Evolutionary conservation across 2,888 invertebrate species (phyloP).

Genomic region (Tribolium freemani): DNA sequence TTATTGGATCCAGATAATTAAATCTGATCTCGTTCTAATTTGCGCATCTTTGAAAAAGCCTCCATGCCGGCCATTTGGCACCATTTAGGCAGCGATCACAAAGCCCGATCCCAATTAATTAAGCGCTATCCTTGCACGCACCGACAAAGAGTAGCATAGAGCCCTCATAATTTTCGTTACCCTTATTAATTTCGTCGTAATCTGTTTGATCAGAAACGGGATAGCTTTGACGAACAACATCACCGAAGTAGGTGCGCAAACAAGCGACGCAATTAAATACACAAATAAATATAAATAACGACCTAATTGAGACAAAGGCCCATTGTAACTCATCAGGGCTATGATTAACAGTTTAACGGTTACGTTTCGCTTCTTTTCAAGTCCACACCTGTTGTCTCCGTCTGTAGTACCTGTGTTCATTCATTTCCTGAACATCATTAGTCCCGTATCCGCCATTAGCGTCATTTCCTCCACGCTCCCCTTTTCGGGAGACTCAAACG

Average conservation of each 20-base stretch:
- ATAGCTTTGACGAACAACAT: constrained; percentile 42
- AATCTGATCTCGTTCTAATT: no score
- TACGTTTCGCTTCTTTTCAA: constrained; percentile 24
- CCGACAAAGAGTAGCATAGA: constrained; percentile 18
- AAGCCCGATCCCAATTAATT: constrained; percentile 28
- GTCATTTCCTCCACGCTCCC: constrained; percentile 38
- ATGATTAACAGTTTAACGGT: constrained; percentile 45
- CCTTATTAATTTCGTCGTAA: constrained; percentile 35
- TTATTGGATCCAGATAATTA: no score
- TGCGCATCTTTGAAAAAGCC: no score
- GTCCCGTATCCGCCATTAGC: constrained; percentile 50
- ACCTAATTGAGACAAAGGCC: constrained; percentile 47
- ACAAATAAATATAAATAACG: constrained; percentile 43
- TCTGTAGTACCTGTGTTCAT: constrained; percentile 46
- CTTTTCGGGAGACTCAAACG: background rate
- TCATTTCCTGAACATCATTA: constrained; percentile 52
- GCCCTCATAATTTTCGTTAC: constrained; percentile 39
- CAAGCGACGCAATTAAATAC: constrained; percentile 43
- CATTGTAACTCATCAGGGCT: constrained; percentile 43
- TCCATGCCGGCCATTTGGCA: constrained; percentile 10
- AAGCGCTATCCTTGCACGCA: constrained; percentile 17
- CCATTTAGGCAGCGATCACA: constrained; percentile 26
- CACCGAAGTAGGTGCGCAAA: constrained; percentile 34
- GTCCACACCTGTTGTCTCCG: constrained; percentile 48
- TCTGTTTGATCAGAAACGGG: constrained; percentile 40